These are phyloP conservation scores for Micromussa lordhowensis DNA, from an alignment of 92 coral and sea anemone species.

Conservation along the genomic window DNA sequence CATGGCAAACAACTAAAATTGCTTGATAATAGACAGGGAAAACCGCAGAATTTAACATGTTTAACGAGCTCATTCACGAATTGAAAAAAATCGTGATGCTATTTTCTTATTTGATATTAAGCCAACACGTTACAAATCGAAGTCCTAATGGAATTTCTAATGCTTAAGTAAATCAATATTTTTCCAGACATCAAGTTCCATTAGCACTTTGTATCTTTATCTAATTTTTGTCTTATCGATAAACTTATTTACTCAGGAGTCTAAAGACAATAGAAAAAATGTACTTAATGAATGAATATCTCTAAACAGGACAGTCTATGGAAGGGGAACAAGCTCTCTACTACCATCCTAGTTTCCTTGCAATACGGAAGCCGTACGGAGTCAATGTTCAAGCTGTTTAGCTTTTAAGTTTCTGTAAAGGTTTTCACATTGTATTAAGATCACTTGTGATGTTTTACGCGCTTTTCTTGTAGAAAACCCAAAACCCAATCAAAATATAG, in stretches of 20 bases:
- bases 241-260: neutral
- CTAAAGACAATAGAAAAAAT: neutral
- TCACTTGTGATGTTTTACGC: neutral
- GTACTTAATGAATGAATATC: neutral
- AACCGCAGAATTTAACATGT: no score
- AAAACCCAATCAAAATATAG: neutral
- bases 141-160: neutral
- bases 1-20: neutral
- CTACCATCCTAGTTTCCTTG: no score
- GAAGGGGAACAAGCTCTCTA: no score
- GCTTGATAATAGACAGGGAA: no score
- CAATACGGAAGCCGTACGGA: no score
- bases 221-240: neutral
- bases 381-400: no score
- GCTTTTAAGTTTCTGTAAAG: no score
- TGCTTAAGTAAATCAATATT: neutral
- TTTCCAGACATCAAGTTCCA: neutral
- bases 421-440: no score
- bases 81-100: neutral
- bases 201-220: neutral
- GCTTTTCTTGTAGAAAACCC: neutral
- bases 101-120: neutral
- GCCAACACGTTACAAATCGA: neutral
- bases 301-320: neutral
- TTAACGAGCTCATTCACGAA: neutral